Percentiles rank a stretch among this genome's conserved stretches.
Conservation (phyloP, 2,888 invertebrate genomes). For the Xestia ashworthii region DNA sequence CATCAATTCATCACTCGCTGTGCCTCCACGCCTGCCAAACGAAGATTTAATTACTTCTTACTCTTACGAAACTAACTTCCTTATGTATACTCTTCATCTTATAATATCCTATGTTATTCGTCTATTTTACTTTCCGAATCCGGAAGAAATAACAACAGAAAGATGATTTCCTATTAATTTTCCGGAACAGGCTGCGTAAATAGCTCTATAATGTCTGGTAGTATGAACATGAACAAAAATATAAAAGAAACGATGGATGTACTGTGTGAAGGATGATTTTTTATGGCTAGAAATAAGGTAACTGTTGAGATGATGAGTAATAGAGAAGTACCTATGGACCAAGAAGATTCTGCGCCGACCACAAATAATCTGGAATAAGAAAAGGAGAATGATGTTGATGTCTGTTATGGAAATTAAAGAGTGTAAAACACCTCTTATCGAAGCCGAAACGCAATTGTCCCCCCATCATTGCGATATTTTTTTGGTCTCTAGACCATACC, state of each 20-base stretch:
- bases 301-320: no score
- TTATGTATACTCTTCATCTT: background rate
- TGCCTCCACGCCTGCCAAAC: slow-evolving; percentile 26
- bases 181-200: slow-evolving; percentile 23
- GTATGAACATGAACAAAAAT: background rate
- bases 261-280: no score
- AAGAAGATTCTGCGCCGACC: no score
- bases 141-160: slow-evolving; percentile 36
- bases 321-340: no score
- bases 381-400: no score
- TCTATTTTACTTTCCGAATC: slow-evolving; percentile 5
- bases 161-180: slow-evolving; percentile 35
- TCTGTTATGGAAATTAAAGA: no score
- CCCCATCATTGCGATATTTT: no score
- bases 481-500: no score
- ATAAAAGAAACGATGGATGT: background rate
- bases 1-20: slow-evolving; percentile 39
- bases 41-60: slow-evolving; percentile 26
- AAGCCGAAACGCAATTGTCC: no score
- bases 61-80: slow-evolving; percentile 36
- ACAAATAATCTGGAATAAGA: no score
- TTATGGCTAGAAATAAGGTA: no score
- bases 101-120: slow-evolving; percentile 26
- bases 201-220: slow-evolving; percentile 7
- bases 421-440: no score